Percentiles rank a stretch among this genome's conserved stretches.
phyloP scores from a whole-genome alignment of 2,113 vertebrate genomes.

The Psittacus erithacus region DNA sequence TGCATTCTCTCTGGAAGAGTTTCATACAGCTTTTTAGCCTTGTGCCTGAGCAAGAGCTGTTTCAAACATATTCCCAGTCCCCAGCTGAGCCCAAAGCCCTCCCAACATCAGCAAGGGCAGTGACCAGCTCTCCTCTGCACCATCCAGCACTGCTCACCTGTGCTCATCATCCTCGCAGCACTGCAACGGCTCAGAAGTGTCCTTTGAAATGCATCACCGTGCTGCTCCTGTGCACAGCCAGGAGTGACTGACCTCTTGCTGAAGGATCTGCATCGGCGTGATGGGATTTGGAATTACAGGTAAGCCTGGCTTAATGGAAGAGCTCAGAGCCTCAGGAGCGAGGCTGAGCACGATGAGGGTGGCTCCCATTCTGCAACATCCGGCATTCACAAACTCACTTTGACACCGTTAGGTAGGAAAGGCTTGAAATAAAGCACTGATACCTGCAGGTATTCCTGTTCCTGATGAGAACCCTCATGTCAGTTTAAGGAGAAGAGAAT shows the following conservation, averaged over 20 bases:
- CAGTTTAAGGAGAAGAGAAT: neutral
- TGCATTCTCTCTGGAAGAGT: neutral
- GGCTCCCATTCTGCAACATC: neutral
- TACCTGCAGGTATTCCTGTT: neutral
- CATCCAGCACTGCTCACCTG: neutral
- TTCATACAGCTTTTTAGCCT: neutral
- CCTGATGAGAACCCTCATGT: neutral
- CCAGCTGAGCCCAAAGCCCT: neutral
- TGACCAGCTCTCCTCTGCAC: neutral
- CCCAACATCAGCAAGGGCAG: neutral
- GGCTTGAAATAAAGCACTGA: neutral
- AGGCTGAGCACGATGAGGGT: accelerated
- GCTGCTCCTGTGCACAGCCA: neutral
- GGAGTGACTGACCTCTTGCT: no score
- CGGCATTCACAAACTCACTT: neutral
- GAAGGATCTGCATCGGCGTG: neutral
- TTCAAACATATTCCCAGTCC: neutral
- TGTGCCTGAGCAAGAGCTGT: neutral
- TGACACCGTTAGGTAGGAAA: neutral
- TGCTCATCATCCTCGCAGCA: neutral
- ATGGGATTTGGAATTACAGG: neutral
- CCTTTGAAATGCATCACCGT: neutral
- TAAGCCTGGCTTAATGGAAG: neutral
- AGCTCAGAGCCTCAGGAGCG: neutral
- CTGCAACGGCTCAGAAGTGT: accelerated